phyloP scores from a whole-genome alignment of 2,888 invertebrate genomes.

The Rapana venosa region DNA sequence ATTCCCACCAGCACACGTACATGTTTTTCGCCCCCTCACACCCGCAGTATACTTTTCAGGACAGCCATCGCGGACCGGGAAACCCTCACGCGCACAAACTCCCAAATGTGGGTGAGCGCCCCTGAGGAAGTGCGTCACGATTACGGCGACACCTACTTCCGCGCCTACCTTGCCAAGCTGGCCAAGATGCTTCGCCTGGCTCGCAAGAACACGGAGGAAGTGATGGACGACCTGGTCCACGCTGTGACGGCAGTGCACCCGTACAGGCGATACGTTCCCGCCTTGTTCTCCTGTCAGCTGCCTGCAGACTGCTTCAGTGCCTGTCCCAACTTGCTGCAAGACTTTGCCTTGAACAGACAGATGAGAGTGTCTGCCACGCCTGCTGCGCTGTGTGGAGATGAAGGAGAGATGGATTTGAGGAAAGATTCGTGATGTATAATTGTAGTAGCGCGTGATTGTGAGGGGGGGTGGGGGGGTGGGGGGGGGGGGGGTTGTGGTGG shows the following conservation, averaged over 20 bases:
- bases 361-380: conserved; percentile 19
- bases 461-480: no score
- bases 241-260: conserved; percentile 55
- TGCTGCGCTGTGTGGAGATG: not conserved
- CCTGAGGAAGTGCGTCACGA: conserved; percentile 52
- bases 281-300: conserved; percentile 43
- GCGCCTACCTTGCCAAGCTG: conserved; percentile 51
- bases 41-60: not conserved
- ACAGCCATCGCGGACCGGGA: conserved; percentile 26
- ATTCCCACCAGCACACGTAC: no score
- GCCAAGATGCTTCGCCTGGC: conserved; percentile 48
- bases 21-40: no score
- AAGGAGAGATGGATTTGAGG: not conserved
- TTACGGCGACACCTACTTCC: conserved; percentile 61
- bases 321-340: conserved; percentile 52
- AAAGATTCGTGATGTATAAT: not conserved
- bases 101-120: conserved; percentile 56
- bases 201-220: conserved; percentile 53
- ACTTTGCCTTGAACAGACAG: conserved; percentile 37
- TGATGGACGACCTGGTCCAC: conserved; percentile 56
- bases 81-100: conserved; percentile 44
- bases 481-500: not conserved
- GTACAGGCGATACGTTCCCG: conserved; percentile 57
- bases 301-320: conserved; percentile 49
- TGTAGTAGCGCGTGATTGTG: not conserved